Conservation (phyloP, 2,113 vertebrate species). For the Cochlearius cochlearius region DNA sequence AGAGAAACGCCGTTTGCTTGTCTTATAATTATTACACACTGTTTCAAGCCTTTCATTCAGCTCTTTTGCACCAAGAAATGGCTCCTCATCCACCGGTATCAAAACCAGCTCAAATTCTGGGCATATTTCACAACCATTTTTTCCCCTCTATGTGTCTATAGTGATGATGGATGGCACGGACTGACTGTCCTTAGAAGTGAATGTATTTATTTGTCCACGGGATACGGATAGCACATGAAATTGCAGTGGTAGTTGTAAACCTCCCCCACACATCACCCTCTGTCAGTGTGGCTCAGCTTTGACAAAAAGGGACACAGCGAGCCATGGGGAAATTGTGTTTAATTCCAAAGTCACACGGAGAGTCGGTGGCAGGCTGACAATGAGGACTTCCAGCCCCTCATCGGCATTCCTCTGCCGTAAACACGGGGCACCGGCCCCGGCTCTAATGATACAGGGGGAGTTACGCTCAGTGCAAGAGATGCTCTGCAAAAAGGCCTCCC, state of each 20-base stretch:
- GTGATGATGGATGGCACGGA: conserved; percentile 60
- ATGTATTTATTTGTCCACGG: conserved; percentile 66
- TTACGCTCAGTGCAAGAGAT: neutral
- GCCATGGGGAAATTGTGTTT: conserved; percentile 67
- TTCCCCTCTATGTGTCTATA: conserved; percentile 46
- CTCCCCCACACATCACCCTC: conserved; percentile 69
- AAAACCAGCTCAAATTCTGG: conserved; percentile 24
- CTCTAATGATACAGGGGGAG: neutral
- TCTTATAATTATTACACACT: neutral
- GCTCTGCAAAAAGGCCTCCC: neutral
- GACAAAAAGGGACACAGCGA: conserved; percentile 66
- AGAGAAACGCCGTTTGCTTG: conserved; percentile 2
- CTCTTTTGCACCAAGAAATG: conserved; percentile 21
- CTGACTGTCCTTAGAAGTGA: conserved; percentile 66
- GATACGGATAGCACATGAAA: conserved; percentile 64
- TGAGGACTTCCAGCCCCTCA: conserved; percentile 53
- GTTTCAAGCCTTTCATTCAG: conserved; percentile 1
- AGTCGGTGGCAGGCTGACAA: conserved; percentile 61
- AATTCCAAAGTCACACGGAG: conserved; percentile 67
- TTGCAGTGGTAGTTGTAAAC: conserved; percentile 62
- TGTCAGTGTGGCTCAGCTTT: conserved; percentile 63
- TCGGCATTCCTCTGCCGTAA: conserved; percentile 42
- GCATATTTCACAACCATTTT: conserved; percentile 46
- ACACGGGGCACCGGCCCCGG: neutral
- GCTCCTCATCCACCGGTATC: neutral